A percentile compares a stretch with the other conserved stretches of the same genome.
These are phyloP conservation scores for Phaethon lepturus DNA, from an alignment of 2,113 vertebrate species.

Conservation along the genomic window DNA sequence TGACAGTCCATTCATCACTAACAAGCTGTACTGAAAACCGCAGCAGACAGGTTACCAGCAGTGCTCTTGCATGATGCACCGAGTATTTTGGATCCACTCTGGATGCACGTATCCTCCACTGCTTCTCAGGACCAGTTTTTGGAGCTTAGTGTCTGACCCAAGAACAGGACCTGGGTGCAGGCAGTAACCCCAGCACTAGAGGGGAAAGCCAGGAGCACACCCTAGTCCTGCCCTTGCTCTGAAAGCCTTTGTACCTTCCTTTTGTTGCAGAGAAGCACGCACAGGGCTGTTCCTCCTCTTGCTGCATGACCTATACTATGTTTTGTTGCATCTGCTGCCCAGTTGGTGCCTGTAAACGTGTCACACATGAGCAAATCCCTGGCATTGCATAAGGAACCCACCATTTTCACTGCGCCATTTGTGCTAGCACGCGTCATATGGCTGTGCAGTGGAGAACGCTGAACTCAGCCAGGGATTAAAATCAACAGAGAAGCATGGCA, in stretches of 20 bases:
- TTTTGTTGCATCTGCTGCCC: not conserved
- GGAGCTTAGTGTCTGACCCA: not conserved
- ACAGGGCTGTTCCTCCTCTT: not conserved
- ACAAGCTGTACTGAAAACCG: accelerated
- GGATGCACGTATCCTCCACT: accelerated
- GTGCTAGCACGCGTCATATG: not conserved
- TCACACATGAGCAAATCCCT: not conserved
- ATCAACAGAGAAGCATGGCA: not conserved
- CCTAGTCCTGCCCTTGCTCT: accelerated
- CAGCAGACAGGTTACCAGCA: not conserved
- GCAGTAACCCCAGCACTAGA: not conserved
- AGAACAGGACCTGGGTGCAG: not conserved
- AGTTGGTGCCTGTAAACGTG: not conserved
- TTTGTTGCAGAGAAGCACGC: too few relatives aligned
- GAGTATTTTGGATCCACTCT: accelerated
- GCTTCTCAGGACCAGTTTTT: not conserved
- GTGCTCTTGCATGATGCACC: accelerated
- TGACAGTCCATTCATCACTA: not conserved
- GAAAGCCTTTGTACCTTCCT: not conserved
- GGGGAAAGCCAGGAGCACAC: not conserved
- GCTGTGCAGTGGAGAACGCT: not conserved
- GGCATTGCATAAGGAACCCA: not conserved
- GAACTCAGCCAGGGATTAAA: not conserved
- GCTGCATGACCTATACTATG: accelerated
- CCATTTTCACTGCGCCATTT: not conserved